A percentile compares a stretch with the other conserved stretches of the same genome.
Evolutionary conservation across 2,888 invertebrate genomes (phyloP).

Genomic region (Rhagium mordax): DNA sequence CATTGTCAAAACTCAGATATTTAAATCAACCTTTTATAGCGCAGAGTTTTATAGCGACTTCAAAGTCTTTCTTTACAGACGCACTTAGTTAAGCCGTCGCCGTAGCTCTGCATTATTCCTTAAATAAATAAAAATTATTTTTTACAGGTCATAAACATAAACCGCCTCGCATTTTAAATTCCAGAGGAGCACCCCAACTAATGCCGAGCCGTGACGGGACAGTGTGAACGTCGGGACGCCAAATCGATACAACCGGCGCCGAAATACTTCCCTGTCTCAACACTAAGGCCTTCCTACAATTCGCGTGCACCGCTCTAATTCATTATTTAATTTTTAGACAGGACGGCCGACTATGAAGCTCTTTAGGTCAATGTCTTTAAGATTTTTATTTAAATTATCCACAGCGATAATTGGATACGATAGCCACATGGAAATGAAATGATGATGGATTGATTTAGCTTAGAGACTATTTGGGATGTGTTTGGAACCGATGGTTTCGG

Average conservation of each 20-base stretch:
- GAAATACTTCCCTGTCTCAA: slow-evolving; percentile 13
- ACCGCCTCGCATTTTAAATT: neutral
- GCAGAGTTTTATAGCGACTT: too few relatives aligned
- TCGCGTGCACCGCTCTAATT: neutral
- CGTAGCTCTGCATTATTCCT: too few relatives aligned
- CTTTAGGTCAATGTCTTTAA: slow-evolving; percentile 24
- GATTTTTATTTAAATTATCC: slow-evolving; percentile 16
- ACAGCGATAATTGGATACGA: slow-evolving; percentile 6
- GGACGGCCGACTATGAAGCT: neutral
- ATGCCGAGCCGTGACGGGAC: slow-evolving; percentile 4
- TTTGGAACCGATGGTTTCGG: neutral
- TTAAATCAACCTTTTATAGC: too few relatives aligned
- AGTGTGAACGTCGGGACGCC: slow-evolving; percentile 32
- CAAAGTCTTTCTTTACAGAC: too few relatives aligned
- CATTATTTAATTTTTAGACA: neutral
- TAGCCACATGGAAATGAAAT: slow-evolving; percentile 13
- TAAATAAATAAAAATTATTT: too few relatives aligned
- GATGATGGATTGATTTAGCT: slow-evolving; percentile 23
- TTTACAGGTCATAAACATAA: too few relatives aligned
- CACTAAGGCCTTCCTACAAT: neutral
- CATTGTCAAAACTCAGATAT: too few relatives aligned
- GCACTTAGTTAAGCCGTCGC: too few relatives aligned
- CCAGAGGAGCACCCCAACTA: neutral
- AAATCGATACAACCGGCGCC: slow-evolving; percentile 35
- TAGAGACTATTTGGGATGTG: neutral